Conservation (phyloP, 2,797 vertebrate genomes). For the Morus bassanus region DNA sequence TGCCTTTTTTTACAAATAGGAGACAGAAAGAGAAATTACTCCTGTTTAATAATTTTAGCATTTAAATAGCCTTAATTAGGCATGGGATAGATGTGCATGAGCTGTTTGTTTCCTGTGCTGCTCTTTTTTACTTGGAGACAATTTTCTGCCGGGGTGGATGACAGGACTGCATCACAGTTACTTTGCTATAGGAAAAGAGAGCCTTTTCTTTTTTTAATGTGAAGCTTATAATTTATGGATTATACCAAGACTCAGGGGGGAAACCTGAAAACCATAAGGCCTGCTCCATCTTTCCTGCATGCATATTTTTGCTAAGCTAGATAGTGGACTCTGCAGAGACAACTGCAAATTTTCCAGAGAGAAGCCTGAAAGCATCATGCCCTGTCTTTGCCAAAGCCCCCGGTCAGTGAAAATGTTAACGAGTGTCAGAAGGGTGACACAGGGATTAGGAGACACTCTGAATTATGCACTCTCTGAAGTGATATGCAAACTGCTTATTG, state of each 20-base stretch:
- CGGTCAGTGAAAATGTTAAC: background rate
- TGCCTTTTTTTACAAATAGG: background rate
- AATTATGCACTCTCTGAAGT: background rate
- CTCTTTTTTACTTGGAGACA: background rate
- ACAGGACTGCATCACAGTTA: background rate
- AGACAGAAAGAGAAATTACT: background rate
- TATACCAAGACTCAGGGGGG: background rate
- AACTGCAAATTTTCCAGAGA: background rate
- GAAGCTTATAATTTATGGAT: background rate
- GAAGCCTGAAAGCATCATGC: background rate
- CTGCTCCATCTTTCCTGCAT: background rate
- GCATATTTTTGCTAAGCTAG: background rate
- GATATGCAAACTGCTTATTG: background rate
- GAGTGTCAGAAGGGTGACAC: background rate
- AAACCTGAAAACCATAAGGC: background rate
- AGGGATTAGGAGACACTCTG: background rate
- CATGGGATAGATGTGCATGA: background rate
- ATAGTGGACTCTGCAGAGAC: background rate
- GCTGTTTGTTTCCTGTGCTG: background rate
- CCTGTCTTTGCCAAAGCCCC: background rate
- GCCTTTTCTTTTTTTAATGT: background rate
- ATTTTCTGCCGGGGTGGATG: background rate
- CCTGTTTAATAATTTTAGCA: background rate
- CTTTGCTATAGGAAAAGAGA: background rate
- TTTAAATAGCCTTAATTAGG: conserved; percentile 8